Evolutionary conservation across 1,140 invertebrate genomes (phyloP).

Genomic region (Cherax destructor): DNA sequence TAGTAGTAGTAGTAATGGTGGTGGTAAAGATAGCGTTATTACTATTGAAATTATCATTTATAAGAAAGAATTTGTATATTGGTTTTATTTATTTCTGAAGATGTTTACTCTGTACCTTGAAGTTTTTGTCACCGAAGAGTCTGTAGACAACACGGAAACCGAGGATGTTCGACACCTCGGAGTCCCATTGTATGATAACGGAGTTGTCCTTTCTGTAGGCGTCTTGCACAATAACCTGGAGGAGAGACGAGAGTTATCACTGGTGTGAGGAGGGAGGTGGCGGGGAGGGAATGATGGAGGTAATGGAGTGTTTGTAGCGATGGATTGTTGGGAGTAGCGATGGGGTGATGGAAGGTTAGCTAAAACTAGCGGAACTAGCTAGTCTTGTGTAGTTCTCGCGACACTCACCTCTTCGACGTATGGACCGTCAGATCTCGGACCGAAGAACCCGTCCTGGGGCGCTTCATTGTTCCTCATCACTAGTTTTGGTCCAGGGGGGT

Average conservation of each 20-base stretch:
- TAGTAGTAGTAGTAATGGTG: too few species aligned
- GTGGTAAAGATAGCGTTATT: too few species aligned
- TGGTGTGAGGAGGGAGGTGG: not conserved
- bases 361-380: too few species aligned
- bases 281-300: not conserved
- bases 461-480: conserved; percentile 22
- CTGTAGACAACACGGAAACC: conserved; percentile 93
- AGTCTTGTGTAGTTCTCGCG: not conserved
- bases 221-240: conserved; percentile 89
- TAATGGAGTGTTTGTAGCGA: too few species aligned
- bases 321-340: too few species aligned
- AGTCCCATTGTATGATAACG: conserved; percentile 94
- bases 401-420: conserved; percentile 38
- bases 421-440: conserved; percentile 15
- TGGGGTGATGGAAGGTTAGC: too few species aligned
- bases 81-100: too few species aligned
- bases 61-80: too few species aligned
- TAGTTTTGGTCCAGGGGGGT: conserved; percentile 30
- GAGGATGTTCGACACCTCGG: conserved; percentile 87
- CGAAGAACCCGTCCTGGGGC: conserved; percentile 15
- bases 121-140: conserved; percentile 91
- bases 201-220: conserved; percentile 90
- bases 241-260: conserved; percentile 72
- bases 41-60: too few species aligned
- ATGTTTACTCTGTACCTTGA: conserved; percentile 78